phyloP scores from a whole-genome alignment of 2,797 vertebrate species.

The Malacoraja senta region DNA sequence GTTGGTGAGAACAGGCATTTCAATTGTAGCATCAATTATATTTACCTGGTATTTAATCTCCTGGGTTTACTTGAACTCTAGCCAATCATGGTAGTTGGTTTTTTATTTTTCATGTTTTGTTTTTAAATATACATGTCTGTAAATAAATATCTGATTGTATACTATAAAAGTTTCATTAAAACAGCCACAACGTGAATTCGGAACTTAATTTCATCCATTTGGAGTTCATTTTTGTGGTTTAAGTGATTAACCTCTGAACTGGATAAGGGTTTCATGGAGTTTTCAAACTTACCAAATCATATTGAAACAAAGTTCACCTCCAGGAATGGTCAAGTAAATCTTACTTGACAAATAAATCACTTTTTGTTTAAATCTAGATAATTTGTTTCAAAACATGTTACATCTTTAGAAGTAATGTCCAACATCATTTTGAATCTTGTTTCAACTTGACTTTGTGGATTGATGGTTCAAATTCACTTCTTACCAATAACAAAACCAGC shows the following conservation, averaged over 20 bases:
- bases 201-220: neutral
- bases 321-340: neutral
- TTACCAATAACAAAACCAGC: neutral
- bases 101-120: neutral
- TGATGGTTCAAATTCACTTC: neutral
- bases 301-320: slow-evolving; percentile 17
- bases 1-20: too few relatives aligned
- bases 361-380: neutral
- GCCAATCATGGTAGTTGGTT: neutral
- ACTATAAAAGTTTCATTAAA: neutral
- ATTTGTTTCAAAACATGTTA: neutral
- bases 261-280: neutral
- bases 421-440: neutral
- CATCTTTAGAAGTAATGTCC: neutral
- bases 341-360: neutral
- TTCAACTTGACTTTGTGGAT: neutral
- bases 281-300: too few relatives aligned
- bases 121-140: neutral
- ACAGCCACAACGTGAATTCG: neutral
- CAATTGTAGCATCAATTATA: neutral
- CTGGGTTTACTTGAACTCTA: neutral
- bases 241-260: neutral
- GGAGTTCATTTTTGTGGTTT: neutral
- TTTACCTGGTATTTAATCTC: neutral
- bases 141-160: neutral